A percentile compares a stretch with the other conserved stretches of the same genome.
Evolutionary conservation across 2,888 invertebrate species (phyloP).

Genomic region (Stenolophus ochropezus): DNA sequence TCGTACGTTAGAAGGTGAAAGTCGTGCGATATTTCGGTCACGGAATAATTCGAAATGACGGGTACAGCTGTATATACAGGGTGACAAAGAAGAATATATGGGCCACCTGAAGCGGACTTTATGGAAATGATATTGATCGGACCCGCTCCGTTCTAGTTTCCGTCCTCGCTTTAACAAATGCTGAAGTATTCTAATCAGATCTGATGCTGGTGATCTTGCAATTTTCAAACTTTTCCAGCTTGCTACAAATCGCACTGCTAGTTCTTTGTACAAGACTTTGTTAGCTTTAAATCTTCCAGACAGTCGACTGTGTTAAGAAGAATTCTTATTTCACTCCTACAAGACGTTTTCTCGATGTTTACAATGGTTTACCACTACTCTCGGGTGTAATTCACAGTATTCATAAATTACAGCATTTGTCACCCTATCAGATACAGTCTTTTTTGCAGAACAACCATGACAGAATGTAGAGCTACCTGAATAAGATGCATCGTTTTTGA

Average conservation of each 20-base stretch:
- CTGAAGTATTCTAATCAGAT: conserved; percentile 56
- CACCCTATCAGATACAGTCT: too few relatives aligned
- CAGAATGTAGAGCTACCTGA: too few relatives aligned
- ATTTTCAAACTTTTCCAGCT: conserved; percentile 49
- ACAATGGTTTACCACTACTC: not conserved
- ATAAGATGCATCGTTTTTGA: too few relatives aligned
- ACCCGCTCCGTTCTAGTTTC: conserved; percentile 33
- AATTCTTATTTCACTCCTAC: conserved; percentile 36
- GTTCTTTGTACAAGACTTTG: conserved; percentile 52
- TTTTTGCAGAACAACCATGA: too few relatives aligned
- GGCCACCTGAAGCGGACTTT: conserved; percentile 56
- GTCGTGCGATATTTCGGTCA: conserved; percentile 42
- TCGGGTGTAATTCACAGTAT: not conserved
- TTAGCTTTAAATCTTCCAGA: conserved; percentile 53
- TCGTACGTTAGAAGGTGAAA: not conserved
- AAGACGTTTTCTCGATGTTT: not conserved
- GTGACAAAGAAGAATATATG: conserved; percentile 57
- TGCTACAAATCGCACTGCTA: conserved; percentile 53
- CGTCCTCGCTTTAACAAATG: conserved; percentile 54
- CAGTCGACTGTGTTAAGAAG: conserved; percentile 38
- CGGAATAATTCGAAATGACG: conserved; percentile 46
- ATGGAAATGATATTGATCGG: conserved; percentile 58
- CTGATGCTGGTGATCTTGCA: conserved; percentile 52
- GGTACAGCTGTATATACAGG: conserved; percentile 56
- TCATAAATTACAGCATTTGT: not conserved